Evolutionary conservation across 2,888 invertebrate genomes (phyloP), one percentile per base, ranked within the genome.

Genomic region (Tridacna crocea): DNA sequence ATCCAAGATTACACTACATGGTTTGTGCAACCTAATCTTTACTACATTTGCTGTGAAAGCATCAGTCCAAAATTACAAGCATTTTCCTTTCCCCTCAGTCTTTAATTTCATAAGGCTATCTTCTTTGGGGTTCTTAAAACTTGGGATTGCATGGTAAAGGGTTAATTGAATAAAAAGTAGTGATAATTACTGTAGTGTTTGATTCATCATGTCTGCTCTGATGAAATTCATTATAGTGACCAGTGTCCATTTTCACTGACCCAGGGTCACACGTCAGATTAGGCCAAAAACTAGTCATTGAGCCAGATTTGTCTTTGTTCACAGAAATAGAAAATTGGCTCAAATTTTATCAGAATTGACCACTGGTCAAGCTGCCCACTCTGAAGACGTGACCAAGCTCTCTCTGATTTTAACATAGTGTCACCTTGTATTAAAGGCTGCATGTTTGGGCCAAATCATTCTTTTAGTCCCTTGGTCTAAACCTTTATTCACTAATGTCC

Each of bases 201-300:
- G 83, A 81, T 63, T 82, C 77, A 82, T 75, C 77, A 79, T 81
- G 81, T 83, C 61, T 79, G 51, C 47, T 47, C 63, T 77, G 83
- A 86, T 81, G 72, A 83, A 66, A 73, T 63, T 77, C 77, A 83
- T 86, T 86, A 78, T 80, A 47, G 65, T 80, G 81, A 75, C 77
- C 79, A 82, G 86, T 86, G 77, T 86, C 77, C 81, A 75, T 83
- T 86, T 83, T 77, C 79, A 78, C 27, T 86, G 83, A 86, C 86
- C 86, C 75, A 47, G 70, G 86, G 86, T 86, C 86, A 86, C 61
- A 36, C 72, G 76, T 77, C 83, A 86, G 75, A 80, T 77, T 79
- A 81, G 70, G 63, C 77, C 63, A 66, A 60, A 72, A 75, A 78
- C 73, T 86, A 81, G 79, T 81, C 86, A 83, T 83, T 79, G 72